Evolutionary conservation across 2,888 invertebrate genomes (phyloP).

Genomic region (Linnaemya tessellans): DNA sequence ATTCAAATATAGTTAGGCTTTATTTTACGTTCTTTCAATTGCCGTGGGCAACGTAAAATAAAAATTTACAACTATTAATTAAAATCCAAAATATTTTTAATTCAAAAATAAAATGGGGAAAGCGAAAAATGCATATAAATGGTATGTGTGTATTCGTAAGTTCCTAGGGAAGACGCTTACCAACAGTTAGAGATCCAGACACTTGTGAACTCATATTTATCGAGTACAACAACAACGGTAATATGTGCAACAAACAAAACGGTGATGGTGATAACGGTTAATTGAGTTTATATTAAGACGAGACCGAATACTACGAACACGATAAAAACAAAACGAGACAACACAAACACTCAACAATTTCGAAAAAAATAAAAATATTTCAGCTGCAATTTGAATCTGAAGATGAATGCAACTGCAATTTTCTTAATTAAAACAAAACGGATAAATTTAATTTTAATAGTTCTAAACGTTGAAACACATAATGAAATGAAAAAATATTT

Average conservation of each 20-base stretch:
- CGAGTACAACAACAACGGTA: slow-evolving; percentile 35
- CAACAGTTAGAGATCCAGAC: slow-evolving; percentile 78
- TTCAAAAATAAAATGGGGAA: no score
- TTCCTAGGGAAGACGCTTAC: no score
- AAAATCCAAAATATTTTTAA: no score
- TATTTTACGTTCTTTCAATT: no score
- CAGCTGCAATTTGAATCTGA: slow-evolving; percentile 33
- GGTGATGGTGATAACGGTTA: background rate
- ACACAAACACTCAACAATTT: slow-evolving; percentile 41
- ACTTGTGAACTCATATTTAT: slow-evolving; percentile 79
- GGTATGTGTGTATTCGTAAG: no score
- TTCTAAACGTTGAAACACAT: slow-evolving; percentile 9
- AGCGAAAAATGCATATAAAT: no score
- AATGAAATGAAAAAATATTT: slow-evolving; percentile 12
- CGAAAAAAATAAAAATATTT: background rate
- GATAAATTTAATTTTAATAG: slow-evolving; percentile 11
- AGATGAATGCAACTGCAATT: slow-evolving; percentile 32
- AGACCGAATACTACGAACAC: background rate
- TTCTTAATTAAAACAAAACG: slow-evolving; percentile 37
- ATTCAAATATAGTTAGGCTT: no score
- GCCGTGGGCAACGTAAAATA: no score
- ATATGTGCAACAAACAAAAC: background rate
- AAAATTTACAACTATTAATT: no score
- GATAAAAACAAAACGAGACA: slow-evolving; percentile 8
- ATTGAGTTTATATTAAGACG: background rate